Conservation (phyloP, 2,888 invertebrate species). For the Toxonevra muliebris region DNA sequence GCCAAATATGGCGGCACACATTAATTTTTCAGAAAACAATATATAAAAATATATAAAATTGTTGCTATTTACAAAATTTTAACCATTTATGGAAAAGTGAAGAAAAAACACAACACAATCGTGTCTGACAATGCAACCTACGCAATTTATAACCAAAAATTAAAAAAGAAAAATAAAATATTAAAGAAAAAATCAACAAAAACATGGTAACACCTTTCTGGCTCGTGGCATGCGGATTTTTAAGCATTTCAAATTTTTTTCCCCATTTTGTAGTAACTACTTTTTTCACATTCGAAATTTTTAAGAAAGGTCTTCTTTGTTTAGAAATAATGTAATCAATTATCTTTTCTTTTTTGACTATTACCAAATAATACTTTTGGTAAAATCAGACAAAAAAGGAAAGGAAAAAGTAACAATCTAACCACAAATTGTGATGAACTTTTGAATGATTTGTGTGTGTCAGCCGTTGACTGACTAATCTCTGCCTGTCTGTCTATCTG, state of each 20-base stretch:
- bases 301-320: too few relatives aligned
- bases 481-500: conserved; percentile 1
- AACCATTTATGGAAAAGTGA: neutral
- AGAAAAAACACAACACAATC: neutral
- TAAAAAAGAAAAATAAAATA: neutral
- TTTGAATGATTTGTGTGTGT: conserved; percentile 16
- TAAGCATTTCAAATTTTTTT: neutral
- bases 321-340: too few relatives aligned
- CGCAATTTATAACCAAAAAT: conserved; percentile 8
- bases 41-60: neutral
- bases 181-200: neutral
- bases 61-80: neutral
- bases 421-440: conserved; percentile 12
- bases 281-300: too few relatives aligned
- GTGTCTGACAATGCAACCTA: conserved; percentile 2
- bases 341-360: too few relatives aligned
- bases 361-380: too few relatives aligned
- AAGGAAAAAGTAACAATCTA: neutral
- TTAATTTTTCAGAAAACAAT: too few relatives aligned
- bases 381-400: neutral
- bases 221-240: conserved; percentile 21
- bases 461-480: conserved; percentile 12
- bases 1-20: conserved; percentile 7
- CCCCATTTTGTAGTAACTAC: neutral
- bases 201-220: conserved; percentile 8